phyloP scores from a whole-genome alignment of 2,797 vertebrate species.

The Eurystomus glaucurus region DNA sequence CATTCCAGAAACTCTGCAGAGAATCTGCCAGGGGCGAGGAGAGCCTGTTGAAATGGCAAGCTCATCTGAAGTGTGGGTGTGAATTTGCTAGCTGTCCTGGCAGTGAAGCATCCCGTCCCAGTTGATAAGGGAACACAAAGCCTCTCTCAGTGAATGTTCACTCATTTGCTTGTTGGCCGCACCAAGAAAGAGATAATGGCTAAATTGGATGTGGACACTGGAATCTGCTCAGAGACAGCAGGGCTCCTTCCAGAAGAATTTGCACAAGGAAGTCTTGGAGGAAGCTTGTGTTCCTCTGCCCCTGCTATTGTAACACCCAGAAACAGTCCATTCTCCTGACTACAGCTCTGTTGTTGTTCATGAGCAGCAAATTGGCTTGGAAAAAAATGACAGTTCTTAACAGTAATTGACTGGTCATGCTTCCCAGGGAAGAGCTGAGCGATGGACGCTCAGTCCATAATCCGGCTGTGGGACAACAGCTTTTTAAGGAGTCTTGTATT shows the following conservation, averaged over 20 bases:
- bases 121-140: background rate
- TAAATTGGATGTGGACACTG: background rate
- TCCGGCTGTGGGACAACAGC: background rate
- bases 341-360: conserved; percentile 17
- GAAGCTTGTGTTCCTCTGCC: background rate
- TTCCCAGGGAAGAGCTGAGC: background rate
- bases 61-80: background rate
- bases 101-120: background rate
- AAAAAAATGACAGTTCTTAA: background rate
- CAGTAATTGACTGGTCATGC: conserved; percentile 27
- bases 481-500: background rate
- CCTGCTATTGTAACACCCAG: background rate
- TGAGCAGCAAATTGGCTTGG: conserved; percentile 43
- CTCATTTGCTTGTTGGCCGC: background rate
- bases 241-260: conserved; percentile 41
- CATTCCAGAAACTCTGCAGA: background rate
- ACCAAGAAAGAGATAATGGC: background rate
- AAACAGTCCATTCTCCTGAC: conserved; percentile 6
- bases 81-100: conserved; percentile 27
- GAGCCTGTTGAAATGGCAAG: background rate
- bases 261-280: background rate
- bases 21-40: background rate
- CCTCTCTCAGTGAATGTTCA: background rate
- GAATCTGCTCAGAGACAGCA: background rate
- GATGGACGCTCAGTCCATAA: background rate